Evolutionary conservation across 1,140 invertebrate genomes (phyloP).

Genomic region (Drosophila sp.): DNA sequence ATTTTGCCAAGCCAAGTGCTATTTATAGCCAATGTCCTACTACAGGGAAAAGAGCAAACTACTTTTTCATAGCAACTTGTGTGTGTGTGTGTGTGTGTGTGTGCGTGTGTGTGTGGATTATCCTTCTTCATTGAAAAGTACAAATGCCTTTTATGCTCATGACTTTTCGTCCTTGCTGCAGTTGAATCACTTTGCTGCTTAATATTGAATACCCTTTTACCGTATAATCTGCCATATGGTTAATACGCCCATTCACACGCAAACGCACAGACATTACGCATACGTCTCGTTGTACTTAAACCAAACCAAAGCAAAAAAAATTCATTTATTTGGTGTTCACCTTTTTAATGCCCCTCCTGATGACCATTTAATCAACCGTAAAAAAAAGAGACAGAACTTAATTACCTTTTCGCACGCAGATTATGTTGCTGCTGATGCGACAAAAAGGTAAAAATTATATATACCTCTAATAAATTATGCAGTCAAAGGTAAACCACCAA

Average conservation of each 20-base stretch:
- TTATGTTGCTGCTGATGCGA: neutral
- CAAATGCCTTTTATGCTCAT: neutral
- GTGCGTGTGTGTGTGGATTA: neutral
- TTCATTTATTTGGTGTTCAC: constrained; percentile 1
- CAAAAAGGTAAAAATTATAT: constrained; percentile 2
- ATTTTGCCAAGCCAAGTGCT: constrained; percentile 11
- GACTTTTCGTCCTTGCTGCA: neutral
- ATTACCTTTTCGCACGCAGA: constrained; percentile 36
- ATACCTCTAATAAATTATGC: constrained; percentile 19
- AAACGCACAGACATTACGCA: constrained; percentile 13
- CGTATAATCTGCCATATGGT: neutral
- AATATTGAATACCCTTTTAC: constrained; percentile 7
- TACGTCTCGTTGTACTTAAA: constrained; percentile 14
- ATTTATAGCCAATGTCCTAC: constrained; percentile 38
- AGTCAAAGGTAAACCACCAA: constrained; percentile 11
- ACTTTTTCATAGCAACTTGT: constrained; percentile 16
- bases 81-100: neutral
- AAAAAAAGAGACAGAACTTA: constrained; percentile 20
- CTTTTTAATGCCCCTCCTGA: neutral
- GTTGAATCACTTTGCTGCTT: neutral
- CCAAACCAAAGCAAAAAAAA: neutral
- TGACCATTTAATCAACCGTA: constrained; percentile 25
- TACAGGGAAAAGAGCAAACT: constrained; percentile 20
- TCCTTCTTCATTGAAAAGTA: neutral
- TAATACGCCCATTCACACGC: neutral